Evolutionary conservation across 2,888 invertebrate genomes (phyloP).

Genomic region (Mesorhabditis sp.): DNA sequence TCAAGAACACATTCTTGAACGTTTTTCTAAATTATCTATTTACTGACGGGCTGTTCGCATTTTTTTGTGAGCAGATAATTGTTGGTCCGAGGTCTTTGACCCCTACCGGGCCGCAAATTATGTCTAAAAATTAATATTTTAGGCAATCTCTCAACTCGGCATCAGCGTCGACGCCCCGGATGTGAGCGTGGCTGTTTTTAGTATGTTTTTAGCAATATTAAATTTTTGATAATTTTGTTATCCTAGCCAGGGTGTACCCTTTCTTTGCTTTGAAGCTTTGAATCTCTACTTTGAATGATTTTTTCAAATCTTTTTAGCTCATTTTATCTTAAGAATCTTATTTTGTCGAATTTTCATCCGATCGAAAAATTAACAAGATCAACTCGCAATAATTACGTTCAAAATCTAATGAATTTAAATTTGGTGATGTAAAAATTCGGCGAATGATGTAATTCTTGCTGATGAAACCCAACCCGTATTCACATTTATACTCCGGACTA

Average conservation of each 20-base stretch:
- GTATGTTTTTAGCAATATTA: constrained; percentile 31
- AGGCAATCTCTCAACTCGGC: constrained; percentile 40
- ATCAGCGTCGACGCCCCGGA: constrained; percentile 43
- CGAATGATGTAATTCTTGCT: no score
- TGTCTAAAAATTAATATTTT: constrained; percentile 13
- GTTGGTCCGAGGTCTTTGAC: neutral
- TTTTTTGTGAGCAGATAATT: neutral
- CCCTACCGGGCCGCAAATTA: neutral
- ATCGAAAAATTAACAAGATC: no score
- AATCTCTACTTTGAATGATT: neutral
- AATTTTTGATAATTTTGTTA: neutral
- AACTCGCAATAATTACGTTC: no score
- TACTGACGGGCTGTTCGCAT: neutral
- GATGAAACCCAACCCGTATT: no score
- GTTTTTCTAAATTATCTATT: neutral
- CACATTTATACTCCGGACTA: no score
- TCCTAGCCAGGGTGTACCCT: no score
- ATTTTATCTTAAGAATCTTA: no score
- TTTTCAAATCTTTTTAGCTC: neutral
- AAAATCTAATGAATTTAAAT: no score
- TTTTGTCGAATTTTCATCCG: no score
- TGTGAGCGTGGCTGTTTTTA: constrained; percentile 43
- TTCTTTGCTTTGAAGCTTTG: no score
- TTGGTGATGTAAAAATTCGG: no score
- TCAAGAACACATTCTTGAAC: no score